Evolutionary conservation across 2,797 vertebrate genomes (phyloP).

Genomic region (Hippocampus kuda): DNA sequence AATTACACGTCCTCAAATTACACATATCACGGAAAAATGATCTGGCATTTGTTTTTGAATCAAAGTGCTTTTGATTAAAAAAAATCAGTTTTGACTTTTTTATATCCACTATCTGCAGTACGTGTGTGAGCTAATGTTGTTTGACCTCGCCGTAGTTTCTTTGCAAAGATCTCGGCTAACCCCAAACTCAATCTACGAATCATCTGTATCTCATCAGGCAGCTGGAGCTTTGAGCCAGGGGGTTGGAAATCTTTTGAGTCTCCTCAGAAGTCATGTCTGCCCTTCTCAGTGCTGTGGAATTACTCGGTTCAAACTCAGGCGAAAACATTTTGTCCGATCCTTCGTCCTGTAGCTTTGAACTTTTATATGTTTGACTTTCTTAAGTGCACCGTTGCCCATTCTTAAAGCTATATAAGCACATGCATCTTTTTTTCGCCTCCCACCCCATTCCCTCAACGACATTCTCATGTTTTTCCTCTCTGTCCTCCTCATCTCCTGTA

Average conservation of each 20-base stretch:
- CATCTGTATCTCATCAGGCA: slow-evolving; percentile 14
- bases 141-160: neutral
- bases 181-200: slow-evolving; percentile 8
- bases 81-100: no score
- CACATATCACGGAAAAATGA: no score
- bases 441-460: neutral
- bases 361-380: no score
- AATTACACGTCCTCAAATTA: no score
- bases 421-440: no score
- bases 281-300: slow-evolving; percentile 7
- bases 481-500: slow-evolving; percentile 7
- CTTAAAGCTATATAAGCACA: neutral
- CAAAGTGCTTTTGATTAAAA: no score
- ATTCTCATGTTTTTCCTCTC: neutral
- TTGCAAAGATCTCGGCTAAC: neutral
- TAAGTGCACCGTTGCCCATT: neutral
- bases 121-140: neutral
- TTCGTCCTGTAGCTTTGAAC: neutral
- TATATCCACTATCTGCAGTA: neutral
- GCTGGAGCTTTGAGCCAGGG: slow-evolving; percentile 33
- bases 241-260: slow-evolving; percentile 44
- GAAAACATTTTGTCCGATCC: slow-evolving; percentile 16
- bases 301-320: neutral
- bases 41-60: no score
- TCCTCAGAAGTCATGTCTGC: slow-evolving; percentile 20